Percentiles rank a stretch among this genome's conserved stretches.
phyloP scores from a whole-genome alignment of 2,113 vertebrate species.

The Rutilus rutilus region DNA sequence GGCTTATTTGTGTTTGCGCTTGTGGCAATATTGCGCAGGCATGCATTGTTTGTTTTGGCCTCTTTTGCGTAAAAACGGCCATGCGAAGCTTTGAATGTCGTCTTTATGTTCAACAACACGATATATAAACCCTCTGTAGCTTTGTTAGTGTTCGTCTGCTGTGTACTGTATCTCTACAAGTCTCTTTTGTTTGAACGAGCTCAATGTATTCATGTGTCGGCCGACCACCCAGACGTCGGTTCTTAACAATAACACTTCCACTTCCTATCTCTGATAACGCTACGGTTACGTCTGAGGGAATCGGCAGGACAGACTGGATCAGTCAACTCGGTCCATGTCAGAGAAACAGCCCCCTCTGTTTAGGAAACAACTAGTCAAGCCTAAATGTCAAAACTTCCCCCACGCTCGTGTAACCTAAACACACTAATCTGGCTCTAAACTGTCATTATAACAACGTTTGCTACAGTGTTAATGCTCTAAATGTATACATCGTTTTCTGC shows the following conservation, averaged over 20 bases:
- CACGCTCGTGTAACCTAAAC: conserved; percentile 39
- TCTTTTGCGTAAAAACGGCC: neutral
- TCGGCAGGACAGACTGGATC: conserved; percentile 52
- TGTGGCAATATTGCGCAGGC: neutral
- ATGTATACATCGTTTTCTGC: neutral
- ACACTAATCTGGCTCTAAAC: conserved; percentile 38
- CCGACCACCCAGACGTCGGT: conserved; percentile 73
- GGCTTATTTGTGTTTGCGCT: conserved; percentile 37
- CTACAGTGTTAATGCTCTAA: conserved; percentile 35
- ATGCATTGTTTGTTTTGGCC: conserved; percentile 13
- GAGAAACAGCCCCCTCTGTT: conserved; percentile 57
- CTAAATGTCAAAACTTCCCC: conserved; percentile 45
- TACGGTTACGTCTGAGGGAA: conserved; percentile 52
- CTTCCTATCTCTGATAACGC: conserved; percentile 68
- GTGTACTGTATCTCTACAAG: conserved; percentile 34
- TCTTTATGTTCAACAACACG: neutral
- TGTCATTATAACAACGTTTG: conserved; percentile 38
- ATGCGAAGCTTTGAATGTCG: neutral
- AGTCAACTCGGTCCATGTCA: conserved; percentile 61
- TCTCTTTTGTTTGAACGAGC: conserved; percentile 52
- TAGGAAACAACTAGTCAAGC: conserved; percentile 63
- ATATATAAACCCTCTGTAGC: neutral
- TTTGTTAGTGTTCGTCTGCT: conserved; percentile 15
- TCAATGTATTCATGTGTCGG: conserved; percentile 35
- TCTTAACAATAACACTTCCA: conserved; percentile 73